A percentile compares a stretch with the other conserved stretches of the same genome.
phyloP scores from a whole-genome alignment of 2,888 invertebrate species.

The Caenorhabditis zanzibari region DNA sequence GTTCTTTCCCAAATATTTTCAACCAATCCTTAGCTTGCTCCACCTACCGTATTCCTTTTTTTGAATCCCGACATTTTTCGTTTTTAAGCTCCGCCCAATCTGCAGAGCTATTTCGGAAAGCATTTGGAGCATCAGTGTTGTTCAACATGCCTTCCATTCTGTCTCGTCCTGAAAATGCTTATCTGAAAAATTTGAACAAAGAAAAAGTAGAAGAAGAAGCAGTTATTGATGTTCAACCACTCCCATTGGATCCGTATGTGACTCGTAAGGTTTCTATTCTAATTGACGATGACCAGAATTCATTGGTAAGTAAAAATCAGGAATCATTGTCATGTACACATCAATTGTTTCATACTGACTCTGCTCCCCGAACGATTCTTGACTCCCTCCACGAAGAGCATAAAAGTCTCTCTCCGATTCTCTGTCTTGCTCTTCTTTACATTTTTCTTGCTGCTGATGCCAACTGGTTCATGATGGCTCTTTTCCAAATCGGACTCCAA shows the following conservation, averaged over 20 bases:
- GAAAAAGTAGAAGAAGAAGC: background rate
- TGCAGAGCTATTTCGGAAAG: background rate
- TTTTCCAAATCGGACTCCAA: slow-evolving; percentile 20
- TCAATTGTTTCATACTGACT: background rate
- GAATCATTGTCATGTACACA: too few relatives aligned
- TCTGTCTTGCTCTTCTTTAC: slow-evolving; percentile 11
- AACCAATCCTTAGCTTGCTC: background rate
- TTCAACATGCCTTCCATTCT: slow-evolving; percentile 1
- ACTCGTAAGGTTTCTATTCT: background rate
- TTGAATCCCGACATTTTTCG: background rate
- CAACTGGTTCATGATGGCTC: slow-evolving; percentile 2
- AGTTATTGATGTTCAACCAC: slow-evolving; percentile 3
- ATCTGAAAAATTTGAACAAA: too few relatives aligned
- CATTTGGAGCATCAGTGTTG: background rate
- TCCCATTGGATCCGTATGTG: background rate
- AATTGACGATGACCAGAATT: background rate
- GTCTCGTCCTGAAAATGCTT: background rate
- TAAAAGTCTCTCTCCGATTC: background rate
- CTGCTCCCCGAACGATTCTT: slow-evolving; percentile 14
- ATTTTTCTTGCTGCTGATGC: background rate
- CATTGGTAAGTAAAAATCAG: background rate
- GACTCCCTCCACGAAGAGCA: slow-evolving; percentile 14
- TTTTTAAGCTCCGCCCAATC: slow-evolving; percentile 12
- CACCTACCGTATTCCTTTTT: background rate
- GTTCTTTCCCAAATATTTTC: background rate